phyloP scores from a whole-genome alignment of 2,113 vertebrate species.

The Struthidea cinerea region DNA sequence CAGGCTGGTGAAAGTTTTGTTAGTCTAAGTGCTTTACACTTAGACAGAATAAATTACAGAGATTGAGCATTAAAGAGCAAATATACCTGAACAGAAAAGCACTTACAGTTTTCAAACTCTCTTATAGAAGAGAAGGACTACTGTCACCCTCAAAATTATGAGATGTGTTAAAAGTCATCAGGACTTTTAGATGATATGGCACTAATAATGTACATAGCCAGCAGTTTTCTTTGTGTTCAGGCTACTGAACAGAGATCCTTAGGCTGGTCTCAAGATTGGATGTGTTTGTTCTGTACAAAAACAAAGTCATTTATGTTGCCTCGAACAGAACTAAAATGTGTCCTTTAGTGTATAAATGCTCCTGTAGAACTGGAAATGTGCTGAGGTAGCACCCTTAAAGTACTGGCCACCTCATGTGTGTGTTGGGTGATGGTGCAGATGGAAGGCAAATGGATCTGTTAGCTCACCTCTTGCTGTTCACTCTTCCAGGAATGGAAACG shows the following conservation, averaged over 20 bases:
- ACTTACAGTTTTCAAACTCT: not conserved
- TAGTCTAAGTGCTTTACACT: not conserved
- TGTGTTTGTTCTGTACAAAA: not conserved
- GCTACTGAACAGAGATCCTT: not conserved
- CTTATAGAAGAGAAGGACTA: not conserved
- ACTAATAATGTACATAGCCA: not conserved
- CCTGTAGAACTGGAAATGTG: not conserved
- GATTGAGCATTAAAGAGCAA: not conserved
- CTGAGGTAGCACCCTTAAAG: not conserved
- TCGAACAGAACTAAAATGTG: not conserved
- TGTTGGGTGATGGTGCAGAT: not conserved
- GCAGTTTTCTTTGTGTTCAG: not conserved
- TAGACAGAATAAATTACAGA: not conserved
- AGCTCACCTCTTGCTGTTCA: not conserved
- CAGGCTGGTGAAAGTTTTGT: not conserved
- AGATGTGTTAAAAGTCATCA: not conserved
- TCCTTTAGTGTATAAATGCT: not conserved
- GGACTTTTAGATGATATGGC: not conserved
- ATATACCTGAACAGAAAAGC: not conserved
- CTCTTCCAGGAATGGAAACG: not conserved
- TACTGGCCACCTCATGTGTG: rapidly evolving
- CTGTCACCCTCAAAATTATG: not conserved
- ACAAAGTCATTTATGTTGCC: rapidly evolving
- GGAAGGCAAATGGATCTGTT: not conserved
- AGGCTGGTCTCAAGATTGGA: not conserved